Conservation (phyloP, 2,888 invertebrate genomes). For the Temnothorax unifasciatus region DNA sequence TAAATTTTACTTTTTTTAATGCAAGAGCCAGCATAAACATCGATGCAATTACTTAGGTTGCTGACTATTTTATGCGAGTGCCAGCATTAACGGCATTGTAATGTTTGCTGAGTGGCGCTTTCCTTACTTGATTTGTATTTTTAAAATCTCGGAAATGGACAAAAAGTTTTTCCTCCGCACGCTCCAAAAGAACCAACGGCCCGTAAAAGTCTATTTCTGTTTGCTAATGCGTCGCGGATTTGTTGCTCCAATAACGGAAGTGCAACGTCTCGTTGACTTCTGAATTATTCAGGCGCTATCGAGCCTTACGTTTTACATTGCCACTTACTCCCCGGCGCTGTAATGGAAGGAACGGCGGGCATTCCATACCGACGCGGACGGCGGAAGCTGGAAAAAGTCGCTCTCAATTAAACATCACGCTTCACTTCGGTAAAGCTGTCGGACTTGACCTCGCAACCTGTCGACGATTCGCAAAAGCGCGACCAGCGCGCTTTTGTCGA, state of each 20-base stretch:
- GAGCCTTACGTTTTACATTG: constrained; percentile 47
- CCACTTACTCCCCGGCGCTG: neutral
- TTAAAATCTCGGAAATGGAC: constrained; percentile 4
- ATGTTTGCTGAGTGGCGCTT: neutral
- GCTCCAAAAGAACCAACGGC: constrained; percentile 15
- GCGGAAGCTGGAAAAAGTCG: constrained; percentile 23
- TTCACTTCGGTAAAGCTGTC: neutral
- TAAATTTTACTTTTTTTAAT: constrained; percentile 26
- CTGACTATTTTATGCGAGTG: neutral
- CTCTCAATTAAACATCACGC: constrained; percentile 22
- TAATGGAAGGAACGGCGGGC: constrained; percentile 36
- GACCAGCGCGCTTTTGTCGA: constrained; percentile 15
- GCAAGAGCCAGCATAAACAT: constrained; percentile 9
- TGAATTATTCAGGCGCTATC: constrained; percentile 57
- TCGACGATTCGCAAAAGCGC: constrained; percentile 9
- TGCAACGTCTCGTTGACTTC: constrained; percentile 47
- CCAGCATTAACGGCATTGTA: constrained; percentile 11
- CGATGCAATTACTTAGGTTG: constrained; percentile 26
- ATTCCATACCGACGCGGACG: neutral
- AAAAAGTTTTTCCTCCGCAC: neutral
- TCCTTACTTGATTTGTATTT: neutral
- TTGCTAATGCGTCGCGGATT: constrained; percentile 45
- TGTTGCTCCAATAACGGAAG: constrained; percentile 48
- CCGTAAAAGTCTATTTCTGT: constrained; percentile 54
- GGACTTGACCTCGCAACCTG: constrained; percentile 17